These are phyloP conservation scores for Aelia acuminata DNA, from an alignment of 2,888 invertebrate genomes.

Conservation along the genomic window DNA sequence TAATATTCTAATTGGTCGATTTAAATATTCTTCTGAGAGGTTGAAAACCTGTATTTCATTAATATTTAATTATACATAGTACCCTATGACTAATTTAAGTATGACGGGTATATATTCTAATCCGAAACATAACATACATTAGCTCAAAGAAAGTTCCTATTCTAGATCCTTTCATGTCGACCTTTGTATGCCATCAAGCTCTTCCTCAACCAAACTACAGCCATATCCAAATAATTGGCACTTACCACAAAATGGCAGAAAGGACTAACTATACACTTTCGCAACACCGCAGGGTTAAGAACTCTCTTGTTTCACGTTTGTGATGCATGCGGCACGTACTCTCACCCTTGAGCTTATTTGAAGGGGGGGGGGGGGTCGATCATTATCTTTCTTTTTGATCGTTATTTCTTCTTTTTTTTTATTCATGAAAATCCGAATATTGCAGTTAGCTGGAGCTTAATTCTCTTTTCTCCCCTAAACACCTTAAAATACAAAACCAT, in stretches of 20 bases:
- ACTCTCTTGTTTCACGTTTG: background rate
- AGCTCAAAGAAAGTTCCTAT: background rate
- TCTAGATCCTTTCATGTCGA: background rate
- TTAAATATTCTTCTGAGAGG: background rate
- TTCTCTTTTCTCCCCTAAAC: too few relatives aligned
- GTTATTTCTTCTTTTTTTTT: too few relatives aligned
- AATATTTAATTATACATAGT: too few relatives aligned
- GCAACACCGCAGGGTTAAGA: background rate
- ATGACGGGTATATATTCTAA: too few relatives aligned
- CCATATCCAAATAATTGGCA: background rate
- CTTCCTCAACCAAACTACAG: background rate
- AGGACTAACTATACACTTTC: background rate
- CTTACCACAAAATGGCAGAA: background rate
- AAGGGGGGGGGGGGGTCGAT: too few relatives aligned
- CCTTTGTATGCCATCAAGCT: background rate
- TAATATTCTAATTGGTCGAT: background rate
- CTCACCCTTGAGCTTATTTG: background rate
- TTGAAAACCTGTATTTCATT: too few relatives aligned
- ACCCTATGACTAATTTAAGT: too few relatives aligned
- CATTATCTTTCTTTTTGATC: too few relatives aligned
- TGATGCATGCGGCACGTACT: background rate
- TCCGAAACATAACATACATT: background rate
- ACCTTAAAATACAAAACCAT: too few relatives aligned
- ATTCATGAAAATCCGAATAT: too few relatives aligned
- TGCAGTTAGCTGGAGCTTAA: too few relatives aligned